Conservation (phyloP, 37 sponge, comb jelly and placozoan genomes). For the Aplysina aerophoba region DNA sequence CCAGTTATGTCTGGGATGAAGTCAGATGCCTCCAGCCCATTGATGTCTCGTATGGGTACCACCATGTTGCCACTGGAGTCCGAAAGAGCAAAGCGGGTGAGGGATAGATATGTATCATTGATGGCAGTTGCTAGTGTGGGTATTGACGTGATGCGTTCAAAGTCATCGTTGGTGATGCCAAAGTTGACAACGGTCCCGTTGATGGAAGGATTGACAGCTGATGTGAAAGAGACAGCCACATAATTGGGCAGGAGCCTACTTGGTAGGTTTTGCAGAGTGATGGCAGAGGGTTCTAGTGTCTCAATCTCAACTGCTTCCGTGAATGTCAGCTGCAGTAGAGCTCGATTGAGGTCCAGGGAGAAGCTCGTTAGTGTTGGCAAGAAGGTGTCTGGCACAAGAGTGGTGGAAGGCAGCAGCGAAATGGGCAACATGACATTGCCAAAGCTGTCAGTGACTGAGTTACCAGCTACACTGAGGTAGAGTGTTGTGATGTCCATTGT, state of each 20-base stretch:
- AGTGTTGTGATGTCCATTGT: slow-evolving; percentile 67
- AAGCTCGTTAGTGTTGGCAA: slow-evolving; percentile 41
- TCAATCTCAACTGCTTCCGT: slow-evolving; percentile 53
- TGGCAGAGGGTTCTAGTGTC: slow-evolving; percentile 46
- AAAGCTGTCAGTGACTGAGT: slow-evolving; percentile 62
- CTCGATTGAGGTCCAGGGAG: slow-evolving; percentile 48
- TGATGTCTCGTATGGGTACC: slow-evolving; percentile 37
- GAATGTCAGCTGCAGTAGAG: slow-evolving; percentile 43
- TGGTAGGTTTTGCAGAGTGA: slow-evolving; percentile 63
- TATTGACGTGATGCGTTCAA: slow-evolving; percentile 30
- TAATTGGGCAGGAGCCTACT: slow-evolving; percentile 12
- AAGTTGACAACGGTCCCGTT: slow-evolving; percentile 57
- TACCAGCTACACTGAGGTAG: slow-evolving; percentile 55
- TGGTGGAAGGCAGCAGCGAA: slow-evolving; percentile 27
- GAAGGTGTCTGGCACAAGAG: slow-evolving; percentile 34
- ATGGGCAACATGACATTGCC: slow-evolving; percentile 37
- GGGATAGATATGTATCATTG: slow-evolving; percentile 61
- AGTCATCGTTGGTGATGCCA: slow-evolving; percentile 74
- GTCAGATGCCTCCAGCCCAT: slow-evolving; percentile 50
- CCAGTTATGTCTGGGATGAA: slow-evolving; percentile 49
- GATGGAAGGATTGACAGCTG: slow-evolving; percentile 49
- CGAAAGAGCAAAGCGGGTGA: slow-evolving; percentile 38
- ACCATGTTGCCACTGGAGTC: slow-evolving; percentile 80
- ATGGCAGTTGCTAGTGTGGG: slow-evolving; percentile 52
- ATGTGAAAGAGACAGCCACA: slow-evolving; percentile 39